Evolutionary conservation across 2,797 vertebrate genomes (phyloP), one percentile per base, ranked within the genome.

Genomic region (Mormyrus hasselquistii): DNA sequence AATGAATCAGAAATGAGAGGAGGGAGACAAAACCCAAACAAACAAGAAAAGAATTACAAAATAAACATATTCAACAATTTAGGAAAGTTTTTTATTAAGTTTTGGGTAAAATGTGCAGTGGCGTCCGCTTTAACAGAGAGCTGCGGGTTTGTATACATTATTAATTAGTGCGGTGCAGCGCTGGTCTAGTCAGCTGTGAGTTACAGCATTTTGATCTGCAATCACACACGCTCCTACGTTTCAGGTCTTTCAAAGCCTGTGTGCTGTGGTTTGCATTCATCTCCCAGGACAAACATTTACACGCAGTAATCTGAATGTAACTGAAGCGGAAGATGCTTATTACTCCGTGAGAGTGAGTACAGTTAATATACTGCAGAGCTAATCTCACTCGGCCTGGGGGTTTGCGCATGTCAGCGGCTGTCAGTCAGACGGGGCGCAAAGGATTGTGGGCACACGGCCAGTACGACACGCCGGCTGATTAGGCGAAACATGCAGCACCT

Each of bases 291-390:
- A 79, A 44, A 79, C 73, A 79, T 79, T 69, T 69, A 69, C 65
- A 69, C 38, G 73, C 73, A 79, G 73, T 79, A 79, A 79, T 79
- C 44, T 79, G 73, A 79, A 79, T 79, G 73, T 79, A 79, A n/a
- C 34, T 79, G 73, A 79, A 79, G 73, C 73, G 7, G 38, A 79
- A 79, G 73, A 79, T 44, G 38, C 38, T 79, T 79, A 41, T 79
- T 79, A 41, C 73, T 44, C 73, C 0, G 73, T 44, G 73, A 79
- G 38, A 44, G 38, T 29, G 34, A 79, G 73, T 41, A 19, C 38
- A 41, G 73, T 44, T 79, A 41, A 79, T 79, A 79, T 44, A 44
- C 38, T 79, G 38, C 38, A 79, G 73, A 76, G 38, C 25, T 8
- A 79, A 79, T 38, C 73, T 79, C 38, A 79, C 73, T 14, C 38